Evolutionary conservation across 53 echinoderm and acorn worm genomes (phyloP).

Genomic region (Hippasteria phrygiana): DNA sequence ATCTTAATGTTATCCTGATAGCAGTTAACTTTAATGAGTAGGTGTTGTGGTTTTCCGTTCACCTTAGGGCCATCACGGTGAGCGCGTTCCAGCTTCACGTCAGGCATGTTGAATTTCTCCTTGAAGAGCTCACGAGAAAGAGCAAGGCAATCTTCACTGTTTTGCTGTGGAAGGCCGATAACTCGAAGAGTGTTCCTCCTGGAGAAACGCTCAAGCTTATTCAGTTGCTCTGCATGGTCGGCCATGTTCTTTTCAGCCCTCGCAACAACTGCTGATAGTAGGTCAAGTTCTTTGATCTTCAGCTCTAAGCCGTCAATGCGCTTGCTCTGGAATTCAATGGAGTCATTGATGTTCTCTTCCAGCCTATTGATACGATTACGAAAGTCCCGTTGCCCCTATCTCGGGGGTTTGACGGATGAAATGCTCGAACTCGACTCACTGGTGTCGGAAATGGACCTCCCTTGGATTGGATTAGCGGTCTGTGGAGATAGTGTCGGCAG

Average conservation of each 20-base stretch:
- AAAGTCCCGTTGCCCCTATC: neutral
- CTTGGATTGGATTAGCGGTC: neutral
- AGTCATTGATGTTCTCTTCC: constrained; percentile 10
- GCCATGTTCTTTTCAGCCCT: neutral
- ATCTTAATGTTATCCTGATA: constrained; percentile 25
- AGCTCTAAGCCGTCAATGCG: constrained; percentile 1
- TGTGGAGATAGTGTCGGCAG: constrained; percentile 14
- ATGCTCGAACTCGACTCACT: neutral
- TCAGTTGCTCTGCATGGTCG: constrained; percentile 18
- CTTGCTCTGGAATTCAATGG: constrained; percentile 30
- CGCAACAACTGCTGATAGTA: neutral
- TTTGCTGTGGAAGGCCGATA: constrained; percentile 12
- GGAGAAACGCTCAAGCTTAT: constrained; percentile 34
- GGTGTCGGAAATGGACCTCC: constrained; percentile 21
- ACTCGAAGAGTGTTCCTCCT: constrained; percentile 15
- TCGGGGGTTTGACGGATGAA: constrained; percentile 5
- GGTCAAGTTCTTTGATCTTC: neutral
- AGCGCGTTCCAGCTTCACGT: constrained; percentile 18
- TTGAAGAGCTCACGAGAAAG: neutral
- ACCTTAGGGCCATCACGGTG: constrained; percentile 26
- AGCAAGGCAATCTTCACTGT: constrained; percentile 18
- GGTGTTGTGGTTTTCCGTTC: constrained; percentile 16
- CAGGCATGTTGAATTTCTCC: neutral
- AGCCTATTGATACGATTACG: constrained; percentile 15
- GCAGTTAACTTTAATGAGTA: constrained; percentile 14